Evolutionary conservation across 2,113 vertebrate species (phyloP).

Genomic region (Eretmochelys imbricata): DNA sequence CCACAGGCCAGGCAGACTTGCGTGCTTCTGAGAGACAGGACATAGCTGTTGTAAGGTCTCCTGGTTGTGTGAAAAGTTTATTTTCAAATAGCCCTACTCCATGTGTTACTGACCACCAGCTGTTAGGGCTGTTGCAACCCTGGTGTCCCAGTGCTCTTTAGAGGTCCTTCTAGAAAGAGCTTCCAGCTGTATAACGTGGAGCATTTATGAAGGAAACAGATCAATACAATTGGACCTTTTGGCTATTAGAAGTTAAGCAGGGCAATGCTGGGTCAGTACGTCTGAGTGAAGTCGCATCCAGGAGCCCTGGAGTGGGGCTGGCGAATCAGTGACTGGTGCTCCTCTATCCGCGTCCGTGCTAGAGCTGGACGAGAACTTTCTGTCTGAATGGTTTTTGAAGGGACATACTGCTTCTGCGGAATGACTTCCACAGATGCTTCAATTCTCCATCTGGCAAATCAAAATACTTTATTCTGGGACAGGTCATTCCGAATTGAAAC

Average conservation of each 20-base stretch:
- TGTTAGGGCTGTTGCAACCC: not conserved
- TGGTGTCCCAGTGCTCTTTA: not conserved
- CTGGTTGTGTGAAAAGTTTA: not conserved
- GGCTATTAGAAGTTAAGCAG: not conserved
- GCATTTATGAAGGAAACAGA: not conserved
- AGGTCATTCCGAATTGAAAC: not conserved
- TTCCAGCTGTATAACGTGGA: not conserved
- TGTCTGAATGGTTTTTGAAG: not conserved
- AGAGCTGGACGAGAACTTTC: not conserved
- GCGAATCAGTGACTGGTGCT: not conserved
- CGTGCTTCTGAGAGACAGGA: not conserved
- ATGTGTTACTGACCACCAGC: not conserved
- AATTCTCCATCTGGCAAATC: not conserved
- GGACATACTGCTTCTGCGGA: not conserved
- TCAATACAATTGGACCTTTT: no score
- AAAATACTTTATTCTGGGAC: fast-evolving
- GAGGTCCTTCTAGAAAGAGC: not conserved
- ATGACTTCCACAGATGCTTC: not conserved
- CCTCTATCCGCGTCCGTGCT: not conserved
- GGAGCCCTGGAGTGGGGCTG: not conserved
- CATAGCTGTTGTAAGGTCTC: not conserved
- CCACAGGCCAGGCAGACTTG: not conserved
- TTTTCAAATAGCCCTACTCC: not conserved
- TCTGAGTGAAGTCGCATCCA: not conserved
- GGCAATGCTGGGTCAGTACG: not conserved